Evolutionary conservation across 92 coral and sea anemone species (phyloP).

Genomic region (Blastomussa wellsi): DNA sequence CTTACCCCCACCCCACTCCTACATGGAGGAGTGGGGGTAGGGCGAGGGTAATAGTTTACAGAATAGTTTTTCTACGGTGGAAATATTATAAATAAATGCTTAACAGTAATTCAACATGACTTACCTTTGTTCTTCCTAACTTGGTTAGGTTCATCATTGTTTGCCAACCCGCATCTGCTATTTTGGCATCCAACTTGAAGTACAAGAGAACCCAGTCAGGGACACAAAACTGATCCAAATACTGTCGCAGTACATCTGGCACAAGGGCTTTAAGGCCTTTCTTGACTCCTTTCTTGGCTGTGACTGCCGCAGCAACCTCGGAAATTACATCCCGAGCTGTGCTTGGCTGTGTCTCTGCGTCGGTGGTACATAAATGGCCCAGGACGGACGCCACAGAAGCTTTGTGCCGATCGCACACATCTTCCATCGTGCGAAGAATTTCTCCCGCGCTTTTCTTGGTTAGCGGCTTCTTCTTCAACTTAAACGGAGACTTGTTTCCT

Average conservation of each 20-base stretch:
- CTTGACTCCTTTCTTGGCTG: conserved; percentile 33
- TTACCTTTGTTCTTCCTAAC: conserved; percentile 55
- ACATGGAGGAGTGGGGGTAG: too few species aligned
- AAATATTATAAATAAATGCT: not conserved
- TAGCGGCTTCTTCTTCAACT: not conserved
- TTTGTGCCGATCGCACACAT: conserved; percentile 13
- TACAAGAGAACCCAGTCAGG: conserved; percentile 64
- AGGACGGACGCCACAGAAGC: conserved; percentile 33
- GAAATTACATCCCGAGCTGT: conserved; percentile 26
- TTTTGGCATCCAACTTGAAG: conserved; percentile 54
- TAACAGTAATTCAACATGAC: not conserved
- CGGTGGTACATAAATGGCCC: conserved; percentile 27
- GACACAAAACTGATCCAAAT: conserved; percentile 34
- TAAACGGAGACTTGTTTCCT: not conserved
- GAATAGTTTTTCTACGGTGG: too few species aligned
- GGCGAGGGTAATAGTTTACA: too few species aligned
- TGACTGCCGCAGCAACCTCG: conserved; percentile 18
- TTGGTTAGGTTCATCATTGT: conserved; percentile 47
- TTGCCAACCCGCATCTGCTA: conserved; percentile 58
- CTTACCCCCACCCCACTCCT: too few species aligned
- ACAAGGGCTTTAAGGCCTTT: conserved; percentile 38
- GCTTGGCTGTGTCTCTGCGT: conserved; percentile 1
- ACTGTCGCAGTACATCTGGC: conserved; percentile 14
- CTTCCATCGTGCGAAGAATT: conserved; percentile 21
- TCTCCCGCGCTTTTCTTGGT: conserved; percentile 26